Base-by-base conservation (phyloP, 2,797 vertebrate genomes). In the Hyperoplus immaculatus region DNA sequence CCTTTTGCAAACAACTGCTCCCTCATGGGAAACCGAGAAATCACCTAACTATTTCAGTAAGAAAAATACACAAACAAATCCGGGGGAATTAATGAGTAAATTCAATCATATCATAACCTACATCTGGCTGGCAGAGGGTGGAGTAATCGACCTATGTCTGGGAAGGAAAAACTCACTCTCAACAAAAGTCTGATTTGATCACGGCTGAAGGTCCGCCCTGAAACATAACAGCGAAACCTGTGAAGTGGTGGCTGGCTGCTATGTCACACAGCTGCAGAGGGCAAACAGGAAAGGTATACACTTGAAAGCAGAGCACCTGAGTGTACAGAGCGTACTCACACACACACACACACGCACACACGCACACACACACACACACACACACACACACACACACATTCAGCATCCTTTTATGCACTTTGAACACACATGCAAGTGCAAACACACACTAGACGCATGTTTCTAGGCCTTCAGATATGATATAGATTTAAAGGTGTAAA, bases 271-370 rank as follows among this genome's bases (percentile, higher is more conserved):
- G 86, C 86, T 85, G 81, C 86, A 62, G 3, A 29, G 77, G 65
- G 81, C 82, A 93, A 93, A 92, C 89, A 93, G 82, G 87, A 90
- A 92, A 53, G 84, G 56, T 29, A 2, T 64, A 70, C 10, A 85
- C 81, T 89, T 91, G 81, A 92, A 93, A 91, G 92, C 68, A 54
- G 77, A 83, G 72, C 90, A 93, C 90, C 90, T 91, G 91, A 72
- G 81, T 90, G 82, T 81, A 84, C 15, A 21, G 57, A 78, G 78
- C 59, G 69, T 61, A 58, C 75, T 79, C 68, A 63, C 75, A 84
- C 29, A 29, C 29, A 29, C 67, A 29, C 29, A 3, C 29, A 29
- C 29, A 29, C 29, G 3, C 29, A 29, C 29, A 29, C 29, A 29
- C 29, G 2, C 29, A 29, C 59, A 71, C 59, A 58, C 75, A 77